phyloP scores from a whole-genome alignment of 2,888 invertebrate species.

The Lasioglossum leucozonium region DNA sequence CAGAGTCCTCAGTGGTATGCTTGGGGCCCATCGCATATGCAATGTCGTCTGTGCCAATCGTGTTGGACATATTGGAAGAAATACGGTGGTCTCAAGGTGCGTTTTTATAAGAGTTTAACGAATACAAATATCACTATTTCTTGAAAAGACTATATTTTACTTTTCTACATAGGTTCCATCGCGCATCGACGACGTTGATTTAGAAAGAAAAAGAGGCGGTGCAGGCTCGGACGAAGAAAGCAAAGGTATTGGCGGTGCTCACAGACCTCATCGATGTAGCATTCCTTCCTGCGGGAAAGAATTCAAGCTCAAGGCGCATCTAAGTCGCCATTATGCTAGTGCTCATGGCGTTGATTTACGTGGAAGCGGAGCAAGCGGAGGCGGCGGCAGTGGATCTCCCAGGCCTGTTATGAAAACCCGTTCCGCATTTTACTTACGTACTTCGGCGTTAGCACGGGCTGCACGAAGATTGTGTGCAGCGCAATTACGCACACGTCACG shows the following conservation, averaged over 20 bases:
- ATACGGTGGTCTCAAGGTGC: conserved; percentile 97
- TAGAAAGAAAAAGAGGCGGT: conserved; percentile 81
- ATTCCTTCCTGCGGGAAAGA: conserved; percentile 97
- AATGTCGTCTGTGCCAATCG: conserved; percentile 95
- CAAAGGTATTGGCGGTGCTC: conserved; percentile 87
- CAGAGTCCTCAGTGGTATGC: conserved; percentile 97
- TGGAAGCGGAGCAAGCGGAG: conserved; percentile 73
- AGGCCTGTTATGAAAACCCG: conserved; percentile 98
- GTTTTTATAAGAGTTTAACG: not conserved
- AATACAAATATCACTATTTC: not conserved
- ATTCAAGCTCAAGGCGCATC: conserved; percentile 97
- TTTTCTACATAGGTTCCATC: conserved; percentile 77
- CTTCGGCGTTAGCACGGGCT: conserved; percentile 95
- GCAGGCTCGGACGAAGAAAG: conserved; percentile 83
- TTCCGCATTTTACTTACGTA: conserved; percentile 97
- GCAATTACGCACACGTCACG: conserved; percentile 92
- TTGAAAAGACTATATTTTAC: not conserved
- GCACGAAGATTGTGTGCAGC: conserved; percentile 94
- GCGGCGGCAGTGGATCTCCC: conserved; percentile 86
- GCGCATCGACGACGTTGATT: conserved; percentile 81
- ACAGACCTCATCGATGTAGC: conserved; percentile 94
- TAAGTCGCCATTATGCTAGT: conserved; percentile 96
- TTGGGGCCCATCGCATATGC: conserved; percentile 97
- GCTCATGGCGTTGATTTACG: conserved; percentile 90
- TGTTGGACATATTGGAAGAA: conserved; percentile 99